Base-by-base conservation (phyloP, 2,113 vertebrate genomes). In the Cervus canadensis region DNA sequence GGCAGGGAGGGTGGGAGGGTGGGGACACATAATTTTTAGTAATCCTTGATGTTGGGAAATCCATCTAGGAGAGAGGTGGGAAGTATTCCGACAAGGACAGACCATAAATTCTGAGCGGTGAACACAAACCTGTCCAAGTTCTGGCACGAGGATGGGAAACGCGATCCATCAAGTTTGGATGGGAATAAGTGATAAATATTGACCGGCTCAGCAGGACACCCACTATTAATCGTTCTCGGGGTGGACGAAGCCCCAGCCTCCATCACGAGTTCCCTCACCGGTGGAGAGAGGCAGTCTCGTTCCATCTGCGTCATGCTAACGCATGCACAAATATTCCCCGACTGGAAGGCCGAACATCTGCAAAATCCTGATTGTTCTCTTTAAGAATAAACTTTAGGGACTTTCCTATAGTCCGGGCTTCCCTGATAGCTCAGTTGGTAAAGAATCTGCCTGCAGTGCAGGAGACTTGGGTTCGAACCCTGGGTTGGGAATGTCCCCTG, bases 221-320 rank as follows among this genome's bases (percentile, higher is more conserved):
- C 0, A 1, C 40, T 7, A 21, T 30, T 1, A 64, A 45, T 78
- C 19, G 7, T 8, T 6, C n/a, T 4, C 7, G 19, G 7, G 10
- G 3, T 3, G 2, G 10, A 33, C 21, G 19, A 26, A 82, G 33
- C 1, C 7, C 48, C 76, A 0, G 52, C 2, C 2, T 23, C 5
- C 1, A 16, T 33, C 5, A 8, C 0, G 7, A 6, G 76, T 2
- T 16, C 33, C 43, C 1, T 1, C 0, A 11, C 14, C 0, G 15
- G n/a, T 54, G 16, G 62, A 16, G 57, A 60, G 21, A 93, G 62
- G 76, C n/a, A 0, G n/a, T 54, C 16, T 4, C 7, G 2, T 4
- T n/a, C 43, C 43, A 21, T 40, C 15, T 26, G 7, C 1, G n/a
- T 56, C 23, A 7, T 0, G 3, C 43, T 6, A 36, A 30, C 19